phyloP scores from a whole-genome alignment of 2,888 invertebrate genomes.

The Ligdia adustata region DNA sequence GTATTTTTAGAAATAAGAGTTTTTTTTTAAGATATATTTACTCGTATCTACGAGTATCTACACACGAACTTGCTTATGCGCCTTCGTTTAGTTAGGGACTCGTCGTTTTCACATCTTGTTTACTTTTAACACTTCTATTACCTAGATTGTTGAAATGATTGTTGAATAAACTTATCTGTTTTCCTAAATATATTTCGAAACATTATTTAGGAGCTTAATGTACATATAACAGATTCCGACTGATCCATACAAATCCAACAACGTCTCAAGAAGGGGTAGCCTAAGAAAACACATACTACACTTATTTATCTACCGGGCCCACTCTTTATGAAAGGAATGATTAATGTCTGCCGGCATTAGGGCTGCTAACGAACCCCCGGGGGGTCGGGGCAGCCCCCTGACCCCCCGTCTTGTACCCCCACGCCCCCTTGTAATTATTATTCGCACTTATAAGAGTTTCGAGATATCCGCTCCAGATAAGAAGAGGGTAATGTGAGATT shows the following conservation, averaged over 20 bases:
- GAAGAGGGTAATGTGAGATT: slow-evolving; percentile 19
- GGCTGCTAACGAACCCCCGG: slow-evolving; percentile 72
- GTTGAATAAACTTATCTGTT: too few species aligned
- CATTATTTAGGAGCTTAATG: neutral
- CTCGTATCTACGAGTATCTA: too few species aligned
- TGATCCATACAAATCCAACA: slow-evolving; percentile 51
- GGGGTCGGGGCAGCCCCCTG: slow-evolving; percentile 6
- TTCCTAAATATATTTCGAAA: too few species aligned
- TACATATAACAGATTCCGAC: slow-evolving; percentile 1
- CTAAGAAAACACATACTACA: slow-evolving; percentile 84
- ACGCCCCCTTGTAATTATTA: slow-evolving; percentile 70
- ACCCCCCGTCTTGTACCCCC: slow-evolving; percentile 19
- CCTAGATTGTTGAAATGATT: too few species aligned
- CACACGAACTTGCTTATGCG: too few species aligned
- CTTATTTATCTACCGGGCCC: slow-evolving; percentile 82
- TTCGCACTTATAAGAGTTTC: slow-evolving; percentile 81
- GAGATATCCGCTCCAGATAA: slow-evolving; percentile 48
- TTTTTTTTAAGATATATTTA: too few species aligned
- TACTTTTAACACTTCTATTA: too few species aligned
- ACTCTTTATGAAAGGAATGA: slow-evolving; percentile 84
- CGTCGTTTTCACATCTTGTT: too few species aligned
- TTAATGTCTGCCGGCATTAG: slow-evolving; percentile 83
- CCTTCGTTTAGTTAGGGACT: too few species aligned
- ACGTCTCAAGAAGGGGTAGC: slow-evolving; percentile 76
- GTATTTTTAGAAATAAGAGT: too few species aligned